These are phyloP conservation scores for Rhinichthys osculus DNA, from an alignment of 2,797 vertebrate species.

Conservation along the genomic window DNA sequence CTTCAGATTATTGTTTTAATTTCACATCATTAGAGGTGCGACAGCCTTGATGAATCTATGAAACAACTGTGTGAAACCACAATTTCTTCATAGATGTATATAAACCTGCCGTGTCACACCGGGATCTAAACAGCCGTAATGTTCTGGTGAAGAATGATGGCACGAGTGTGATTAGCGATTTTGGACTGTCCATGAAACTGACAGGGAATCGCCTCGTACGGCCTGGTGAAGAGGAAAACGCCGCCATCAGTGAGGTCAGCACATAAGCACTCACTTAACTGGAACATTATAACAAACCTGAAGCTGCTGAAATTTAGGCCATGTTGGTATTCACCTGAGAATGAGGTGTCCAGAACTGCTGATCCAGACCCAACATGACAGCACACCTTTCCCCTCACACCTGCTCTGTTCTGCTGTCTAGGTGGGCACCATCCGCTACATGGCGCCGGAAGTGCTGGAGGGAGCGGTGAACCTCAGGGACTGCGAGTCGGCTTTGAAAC, in stretches of 20 bases:
- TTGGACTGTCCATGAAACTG: constrained; percentile 92
- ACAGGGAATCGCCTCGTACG: constrained; percentile 86
- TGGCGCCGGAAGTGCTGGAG: constrained; percentile 95
- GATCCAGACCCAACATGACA: not conserved
- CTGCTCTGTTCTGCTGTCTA: constrained; percentile 60
- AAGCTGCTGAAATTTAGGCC: not conserved
- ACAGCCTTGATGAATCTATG: not conserved
- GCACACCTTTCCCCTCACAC: not conserved
- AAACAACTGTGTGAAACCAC: not conserved
- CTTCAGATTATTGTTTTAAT: not conserved
- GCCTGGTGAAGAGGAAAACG: constrained; percentile 90
- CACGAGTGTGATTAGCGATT: constrained; percentile 91
- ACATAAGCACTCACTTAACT: not conserved
- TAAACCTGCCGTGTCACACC: constrained; percentile 93
- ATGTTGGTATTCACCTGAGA: not conserved
- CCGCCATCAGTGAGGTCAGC: constrained; percentile 93
- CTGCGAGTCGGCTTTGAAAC: constrained; percentile 94
- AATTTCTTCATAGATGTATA: constrained; percentile 82
- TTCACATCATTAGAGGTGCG: not conserved
- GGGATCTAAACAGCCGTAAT: constrained; percentile 94
- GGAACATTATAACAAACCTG: not conserved
- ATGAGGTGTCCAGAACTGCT: not conserved
- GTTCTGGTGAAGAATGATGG: constrained; percentile 90
- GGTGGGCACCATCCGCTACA: constrained; percentile 95
- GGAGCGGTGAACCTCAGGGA: constrained; percentile 94